A percentile compares a stretch with the other conserved stretches of the same genome.
These are phyloP conservation scores for Heliopora coerulea DNA, from an alignment of 92 coral and sea anemone species.

Conservation along the genomic window DNA sequence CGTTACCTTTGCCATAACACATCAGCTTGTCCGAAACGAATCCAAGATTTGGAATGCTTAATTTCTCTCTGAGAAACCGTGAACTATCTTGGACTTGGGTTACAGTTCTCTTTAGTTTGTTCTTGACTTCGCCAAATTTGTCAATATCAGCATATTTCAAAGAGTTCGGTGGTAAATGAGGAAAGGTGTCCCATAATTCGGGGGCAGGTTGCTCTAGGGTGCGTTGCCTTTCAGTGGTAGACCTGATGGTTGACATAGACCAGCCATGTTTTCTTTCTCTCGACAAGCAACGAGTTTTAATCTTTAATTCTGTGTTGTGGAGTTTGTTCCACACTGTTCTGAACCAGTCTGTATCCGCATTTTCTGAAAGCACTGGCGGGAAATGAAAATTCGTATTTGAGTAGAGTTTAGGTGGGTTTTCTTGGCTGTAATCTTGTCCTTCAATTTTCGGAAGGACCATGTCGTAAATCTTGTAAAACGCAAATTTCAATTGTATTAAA, in stretches of 20 bases:
- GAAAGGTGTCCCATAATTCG: neutral
- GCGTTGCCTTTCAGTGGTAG: neutral
- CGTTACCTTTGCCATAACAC: too few relatives aligned
- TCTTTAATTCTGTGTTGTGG: constrained; percentile 6
- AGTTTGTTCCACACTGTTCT: constrained; percentile 6
- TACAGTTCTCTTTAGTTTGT: neutral
- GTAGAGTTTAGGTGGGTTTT: neutral
- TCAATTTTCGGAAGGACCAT: constrained; percentile 25
- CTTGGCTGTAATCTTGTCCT: constrained; percentile 1
- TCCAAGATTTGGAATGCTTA: too few relatives aligned
- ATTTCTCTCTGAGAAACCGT: too few relatives aligned
- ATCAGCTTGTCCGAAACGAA: too few relatives aligned
- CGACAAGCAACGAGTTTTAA: neutral
- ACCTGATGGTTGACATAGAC: neutral
- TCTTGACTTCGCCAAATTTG: neutral
- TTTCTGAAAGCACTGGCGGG: constrained; percentile 16
- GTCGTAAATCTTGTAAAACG: too few relatives aligned
- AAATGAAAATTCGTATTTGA: neutral
- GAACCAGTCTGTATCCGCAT: neutral
- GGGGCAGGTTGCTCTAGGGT: neutral
- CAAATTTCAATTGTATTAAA: too few relatives aligned
- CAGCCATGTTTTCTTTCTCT: neutral
- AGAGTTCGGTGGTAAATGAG: constrained; percentile 3
- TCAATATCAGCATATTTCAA: neutral
- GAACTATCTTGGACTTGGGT: neutral